Base-by-base conservation (phyloP, 2,113 vertebrate species). In the Oophaga pumilio region DNA sequence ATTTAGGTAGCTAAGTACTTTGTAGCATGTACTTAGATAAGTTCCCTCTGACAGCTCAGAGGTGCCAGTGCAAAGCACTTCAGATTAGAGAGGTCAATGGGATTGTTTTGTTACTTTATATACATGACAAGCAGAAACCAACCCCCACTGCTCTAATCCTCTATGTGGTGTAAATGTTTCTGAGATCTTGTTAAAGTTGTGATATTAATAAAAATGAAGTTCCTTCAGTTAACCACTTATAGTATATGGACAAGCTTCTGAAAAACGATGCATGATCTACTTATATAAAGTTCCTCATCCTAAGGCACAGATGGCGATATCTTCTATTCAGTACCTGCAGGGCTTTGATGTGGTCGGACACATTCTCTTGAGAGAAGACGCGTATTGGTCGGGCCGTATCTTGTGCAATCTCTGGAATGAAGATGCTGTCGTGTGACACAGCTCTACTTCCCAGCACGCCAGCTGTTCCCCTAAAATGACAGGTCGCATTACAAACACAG, bases 391-490 rank as follows among this genome's bases (percentile, higher is more conserved):
- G 95, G 76, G 91, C 15, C 18, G 96, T 92, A 56, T 95, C 93
- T 91, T 94, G 95, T 68, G 89, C 93, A 26, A 93, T 88, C 71
- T 98, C 97, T 20, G 94, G 94, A 89, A 96, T 94, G 91, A 99
- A 99, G 92, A 99, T 97, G 91, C 98, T 99, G 80, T 99, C 97
- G 6, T 98, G 97, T 53, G 98, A 99, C 76, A 97, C 91, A 52
- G 98, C 96, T 89, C 98, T 95, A 52, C 93, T 97, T 88, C 96
- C 96, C 94, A 97, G 92, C 0, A 92, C 76, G 10, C 91, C 92
- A 91, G 94, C 92, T 0, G 94, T 91, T 53, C 91, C 93, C 92
- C 97, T 97, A 89, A 90, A 89, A 92, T 4, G 74, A 92, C 69
- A 91, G 50, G 18, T 11, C 6, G 33, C 20, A 33, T 28, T 4